Conservation (phyloP, 2,888 invertebrate species). For the Tipula unca region DNA sequence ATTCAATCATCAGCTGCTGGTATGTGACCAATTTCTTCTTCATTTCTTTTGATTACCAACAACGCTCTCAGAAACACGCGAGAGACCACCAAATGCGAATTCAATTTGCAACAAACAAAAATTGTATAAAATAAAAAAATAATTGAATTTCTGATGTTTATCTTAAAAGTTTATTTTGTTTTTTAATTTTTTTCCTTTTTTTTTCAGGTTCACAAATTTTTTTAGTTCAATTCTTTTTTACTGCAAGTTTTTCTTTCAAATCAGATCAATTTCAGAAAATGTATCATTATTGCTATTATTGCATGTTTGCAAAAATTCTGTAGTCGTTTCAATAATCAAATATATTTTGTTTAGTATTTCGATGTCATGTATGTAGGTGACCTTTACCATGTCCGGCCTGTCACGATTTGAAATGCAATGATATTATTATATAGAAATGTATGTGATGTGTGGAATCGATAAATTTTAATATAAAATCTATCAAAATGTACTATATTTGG, state of each 20-base stretch:
- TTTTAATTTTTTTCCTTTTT: not conserved
- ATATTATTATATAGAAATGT: too few species aligned
- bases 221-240: not conserved
- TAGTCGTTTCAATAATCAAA: not conserved
- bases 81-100: not conserved
- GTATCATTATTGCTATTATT: not conserved
- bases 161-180: not conserved
- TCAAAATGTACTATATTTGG: too few species aligned
- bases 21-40: not conserved
- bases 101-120: not conserved
- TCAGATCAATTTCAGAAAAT: not conserved
- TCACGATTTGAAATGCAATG: too few species aligned
- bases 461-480: too few species aligned
- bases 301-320: not conserved
- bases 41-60: not conserved
- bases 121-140: not conserved
- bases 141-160: not conserved
- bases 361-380: too few species aligned
- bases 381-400: too few species aligned
- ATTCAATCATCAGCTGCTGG: not conserved
- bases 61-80: not conserved
- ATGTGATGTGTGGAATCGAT: too few species aligned
- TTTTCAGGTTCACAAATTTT: not conserved
- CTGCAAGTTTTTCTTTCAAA: not conserved
- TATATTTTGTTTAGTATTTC: not conserved